Evolutionary conservation across 2,113 vertebrate genomes (phyloP), one percentile per base, ranked within the genome.

Genomic region (Psittacus erithacus): DNA sequence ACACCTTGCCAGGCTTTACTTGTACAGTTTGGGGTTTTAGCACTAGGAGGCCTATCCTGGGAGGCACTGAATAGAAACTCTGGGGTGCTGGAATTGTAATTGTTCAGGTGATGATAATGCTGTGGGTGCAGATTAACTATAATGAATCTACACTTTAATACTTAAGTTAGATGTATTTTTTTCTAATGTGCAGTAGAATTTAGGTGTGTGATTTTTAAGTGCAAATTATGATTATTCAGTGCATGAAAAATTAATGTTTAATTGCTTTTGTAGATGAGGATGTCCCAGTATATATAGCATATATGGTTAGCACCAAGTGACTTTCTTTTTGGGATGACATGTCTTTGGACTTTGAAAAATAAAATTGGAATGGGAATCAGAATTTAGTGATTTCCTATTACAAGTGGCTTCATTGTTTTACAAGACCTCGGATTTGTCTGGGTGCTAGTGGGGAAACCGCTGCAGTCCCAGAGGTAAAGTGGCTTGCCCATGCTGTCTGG

Each of bases 281-380:
- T 77, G 33, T 28, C 38, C 41, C 25, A 17, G n/a, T 50, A 5
- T 43, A 0, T 20, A 12, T 20, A 59, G 9, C 1, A 0, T 4
- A 15, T 1, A 3, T 19, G 18, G 14, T 43, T 28, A 38, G 12
- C 52, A 33, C 18, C 41, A 44, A 24, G 10, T 35, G 60, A 43
- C 29, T 80, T 53, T 27, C 10, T 41, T 64, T 63, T 57, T 46
- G n/a, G 46, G 22, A 44, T 67, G 6, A 63, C 89, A 44, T 64
- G 15, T 31, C 44, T 90, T 83, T 39, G 67, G 39, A 41, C 41
- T 90, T 78, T 3, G 13, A 64, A 60, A 77, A 94, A 41, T 35
- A n/a, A 80, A 35, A 31, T 29, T 44, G 43, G 41, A 77, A 57
- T 60, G 24, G 46, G 33, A 79, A 24, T 70, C 67, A 67, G 55